Base-by-base conservation (phyloP, 2,113 vertebrate genomes). In the Rhea americana region DNA sequence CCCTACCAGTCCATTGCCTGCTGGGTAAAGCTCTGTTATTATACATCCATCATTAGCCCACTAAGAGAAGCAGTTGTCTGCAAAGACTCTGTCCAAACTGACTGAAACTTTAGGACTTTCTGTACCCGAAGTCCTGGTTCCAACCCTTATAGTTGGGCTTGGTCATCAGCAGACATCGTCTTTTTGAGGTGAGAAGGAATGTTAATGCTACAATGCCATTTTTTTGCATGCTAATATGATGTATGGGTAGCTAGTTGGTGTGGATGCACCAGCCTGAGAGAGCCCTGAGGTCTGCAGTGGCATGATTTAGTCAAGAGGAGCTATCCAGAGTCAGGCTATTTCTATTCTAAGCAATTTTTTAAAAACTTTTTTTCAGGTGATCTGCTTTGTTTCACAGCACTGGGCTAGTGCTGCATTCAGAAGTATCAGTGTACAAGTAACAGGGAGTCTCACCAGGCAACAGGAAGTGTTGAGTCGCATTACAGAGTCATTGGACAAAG, bases 1-100 rank as follows among this genome's bases (percentile, higher is more conserved):
- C 8, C 7, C 18, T 7, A 3, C 8, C 35, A 37, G 24, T 45
- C 18, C 0, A 1, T 41, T 37, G 24, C 39, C 37, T 66, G 7
- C 30, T 55, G 39, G 19, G 25, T 81, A 8, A 88, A 81, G 47
- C 35, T 25, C 17, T 35, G 53, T 55, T 19, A 55, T 55, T 39
- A 5, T 2, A 3, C 61, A 62, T 63, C 68, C 12, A 10, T 59
- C 39, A 15, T 65, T 51, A 51, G n/a, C 53, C 17, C 28, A 30
- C 9, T 47, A 32, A 78, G 39, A 70, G 22, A 70, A 22, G 4
- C 37, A 37, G 62, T 47, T 45, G 11, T 51, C 22, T 75, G 47
- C 45, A 25, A 56, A 48, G 16, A 78, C 37, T 19, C 10, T 39
- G 32, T 25, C 13, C 37, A 39, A 71, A 71, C 12, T 71, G 43